Percentiles rank a stretch among this genome's conserved stretches.
These are phyloP conservation scores for Myiopsitta monachus DNA, from an alignment of 2,113 vertebrate species.

Conservation along the genomic window DNA sequence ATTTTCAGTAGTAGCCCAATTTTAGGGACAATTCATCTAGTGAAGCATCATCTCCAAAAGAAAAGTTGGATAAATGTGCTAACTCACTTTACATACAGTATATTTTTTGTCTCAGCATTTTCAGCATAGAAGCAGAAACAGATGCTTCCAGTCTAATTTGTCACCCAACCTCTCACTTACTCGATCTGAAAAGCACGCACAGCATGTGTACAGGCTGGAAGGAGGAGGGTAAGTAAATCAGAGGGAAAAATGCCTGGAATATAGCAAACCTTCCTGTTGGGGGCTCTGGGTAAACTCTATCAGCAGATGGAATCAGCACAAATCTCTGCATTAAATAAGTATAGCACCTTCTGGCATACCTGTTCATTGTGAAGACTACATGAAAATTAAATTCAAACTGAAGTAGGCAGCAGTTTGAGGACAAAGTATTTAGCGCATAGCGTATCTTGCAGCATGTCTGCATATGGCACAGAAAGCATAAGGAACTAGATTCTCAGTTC, in stretches of 20 bases:
- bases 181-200: slow-evolving; percentile 30
- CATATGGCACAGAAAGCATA: not conserved
- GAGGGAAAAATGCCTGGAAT: not conserved
- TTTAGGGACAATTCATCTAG: not conserved
- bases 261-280: not conserved
- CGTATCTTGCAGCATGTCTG: not conserved
- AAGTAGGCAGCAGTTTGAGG: not conserved
- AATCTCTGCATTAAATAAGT: not conserved
- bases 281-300: not conserved
- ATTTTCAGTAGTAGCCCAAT: not conserved
- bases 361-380: not conserved
- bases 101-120: slow-evolving; percentile 41
- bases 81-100: not conserved
- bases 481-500: not conserved
- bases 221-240: not conserved
- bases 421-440: not conserved
- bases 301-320: not conserved
- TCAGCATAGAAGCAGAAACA: slow-evolving; percentile 29
- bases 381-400: not conserved
- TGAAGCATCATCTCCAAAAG: not conserved
- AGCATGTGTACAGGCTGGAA: not conserved
- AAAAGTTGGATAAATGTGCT: not conserved
- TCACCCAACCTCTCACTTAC: slow-evolving; percentile 35
- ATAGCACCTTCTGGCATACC: not conserved
- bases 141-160: slow-evolving; percentile 52